These are phyloP conservation scores for Rhagoletis zephyria DNA, from an alignment of 1,140 invertebrate species.

Conservation along the genomic window DNA sequence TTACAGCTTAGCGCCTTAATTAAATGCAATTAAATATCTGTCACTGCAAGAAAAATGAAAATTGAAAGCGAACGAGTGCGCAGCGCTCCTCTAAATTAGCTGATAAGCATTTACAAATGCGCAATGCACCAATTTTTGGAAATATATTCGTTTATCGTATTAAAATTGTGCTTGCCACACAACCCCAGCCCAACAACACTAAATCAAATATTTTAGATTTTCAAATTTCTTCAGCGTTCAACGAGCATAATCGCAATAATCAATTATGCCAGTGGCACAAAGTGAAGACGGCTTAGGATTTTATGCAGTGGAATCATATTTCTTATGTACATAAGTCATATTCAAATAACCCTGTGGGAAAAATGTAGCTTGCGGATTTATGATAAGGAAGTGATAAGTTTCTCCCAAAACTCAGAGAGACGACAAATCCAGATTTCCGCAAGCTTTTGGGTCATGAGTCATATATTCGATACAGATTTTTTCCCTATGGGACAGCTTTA, in stretches of 20 bases:
- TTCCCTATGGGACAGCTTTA: no score
- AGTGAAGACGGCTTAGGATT: conserved; percentile 22
- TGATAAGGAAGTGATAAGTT: no score
- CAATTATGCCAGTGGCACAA: conserved; percentile 43
- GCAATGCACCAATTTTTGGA: conserved; percentile 1
- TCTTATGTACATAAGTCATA: background rate
- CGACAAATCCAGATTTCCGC: no score
- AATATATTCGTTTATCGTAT: background rate
- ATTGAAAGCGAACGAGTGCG: background rate
- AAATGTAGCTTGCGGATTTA: no score
- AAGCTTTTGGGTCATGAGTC: no score
- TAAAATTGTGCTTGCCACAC: conserved; percentile 15
- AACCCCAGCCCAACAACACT: background rate
- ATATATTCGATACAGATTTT: no score
- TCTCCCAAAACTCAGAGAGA: no score
- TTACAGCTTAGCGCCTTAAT: background rate
- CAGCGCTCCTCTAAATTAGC: conserved; percentile 8
- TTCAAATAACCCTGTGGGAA: background rate
- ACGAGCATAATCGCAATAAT: conserved; percentile 19
- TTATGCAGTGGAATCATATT: background rate
- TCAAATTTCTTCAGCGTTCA: conserved; percentile 13
- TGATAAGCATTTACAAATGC: conserved; percentile 39
- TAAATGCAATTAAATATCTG: conserved; percentile 37
- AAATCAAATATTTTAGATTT: conserved; percentile 42
- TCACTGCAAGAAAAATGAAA: conserved; percentile 24